Evolutionary conservation across 2,113 vertebrate species (phyloP).

Genomic region (Gasterosteus nipponicus): DNA sequence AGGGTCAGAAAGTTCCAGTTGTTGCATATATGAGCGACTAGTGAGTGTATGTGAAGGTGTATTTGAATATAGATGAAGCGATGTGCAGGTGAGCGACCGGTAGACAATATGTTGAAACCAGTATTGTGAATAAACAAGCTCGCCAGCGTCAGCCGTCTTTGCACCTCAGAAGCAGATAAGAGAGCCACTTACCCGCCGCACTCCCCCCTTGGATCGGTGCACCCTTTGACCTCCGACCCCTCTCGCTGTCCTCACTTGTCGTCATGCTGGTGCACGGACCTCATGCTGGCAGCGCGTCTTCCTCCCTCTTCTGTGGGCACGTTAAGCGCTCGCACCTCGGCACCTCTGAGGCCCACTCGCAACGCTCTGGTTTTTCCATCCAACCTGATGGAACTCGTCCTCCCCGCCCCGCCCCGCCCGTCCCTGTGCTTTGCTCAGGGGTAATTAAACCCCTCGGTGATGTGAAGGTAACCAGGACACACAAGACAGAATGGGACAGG

Average conservation of each 20-base stretch:
- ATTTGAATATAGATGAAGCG: too few species aligned
- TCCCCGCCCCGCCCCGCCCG: slow-evolving; percentile 21
- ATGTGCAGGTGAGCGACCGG: too few species aligned
- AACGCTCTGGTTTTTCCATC: slow-evolving; percentile 21
- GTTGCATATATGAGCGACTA: too few species aligned
- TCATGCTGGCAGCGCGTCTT: neutral
- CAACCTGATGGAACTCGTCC: slow-evolving; percentile 49
- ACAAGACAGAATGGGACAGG: slow-evolving; percentile 52
- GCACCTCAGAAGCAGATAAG: slow-evolving; percentile 25
- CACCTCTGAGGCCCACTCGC: neutral
- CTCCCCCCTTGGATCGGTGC: slow-evolving; percentile 25
- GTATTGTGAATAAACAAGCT: too few species aligned
- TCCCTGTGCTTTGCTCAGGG: slow-evolving; percentile 57
- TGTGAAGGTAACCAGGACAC: slow-evolving; percentile 68
- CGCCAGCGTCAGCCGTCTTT: neutral
- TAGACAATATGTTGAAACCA: too few species aligned
- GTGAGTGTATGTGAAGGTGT: neutral
- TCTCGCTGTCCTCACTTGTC: neutral
- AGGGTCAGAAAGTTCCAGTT: neutral
- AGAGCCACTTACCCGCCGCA: slow-evolving; percentile 53
- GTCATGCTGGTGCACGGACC: slow-evolving; percentile 31
- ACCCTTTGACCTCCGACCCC: slow-evolving; percentile 23
- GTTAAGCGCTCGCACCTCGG: neutral
- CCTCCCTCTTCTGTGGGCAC: neutral
- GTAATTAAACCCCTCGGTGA: slow-evolving; percentile 79